These are phyloP conservation scores for Pangasius mekongensis DNA, from an alignment of 2,797 vertebrate genomes.

Conservation along the genomic window DNA sequence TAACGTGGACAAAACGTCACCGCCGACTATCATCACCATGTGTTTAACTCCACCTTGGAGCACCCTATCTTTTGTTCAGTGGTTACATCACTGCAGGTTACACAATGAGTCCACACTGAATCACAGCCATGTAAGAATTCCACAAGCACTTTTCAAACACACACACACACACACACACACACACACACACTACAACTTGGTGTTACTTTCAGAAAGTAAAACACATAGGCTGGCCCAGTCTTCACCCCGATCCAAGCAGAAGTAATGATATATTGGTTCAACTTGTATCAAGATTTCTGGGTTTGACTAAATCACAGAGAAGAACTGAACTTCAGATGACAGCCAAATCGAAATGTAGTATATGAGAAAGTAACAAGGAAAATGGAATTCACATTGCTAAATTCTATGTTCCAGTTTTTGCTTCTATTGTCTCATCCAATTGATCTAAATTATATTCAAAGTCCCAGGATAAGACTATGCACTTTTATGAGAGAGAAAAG, in stretches of 20 bases:
- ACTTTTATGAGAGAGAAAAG: background rate
- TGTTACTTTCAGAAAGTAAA: background rate
- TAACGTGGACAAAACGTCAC: background rate
- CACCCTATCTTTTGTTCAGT: conserved; percentile 24
- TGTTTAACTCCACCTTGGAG: conserved; percentile 14
- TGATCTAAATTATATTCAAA: background rate
- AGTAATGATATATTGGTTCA: background rate
- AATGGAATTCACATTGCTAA: background rate
- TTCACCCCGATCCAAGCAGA: background rate
- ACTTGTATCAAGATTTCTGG: background rate
- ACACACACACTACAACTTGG: background rate
- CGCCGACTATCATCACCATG: background rate
- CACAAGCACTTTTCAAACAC: background rate
- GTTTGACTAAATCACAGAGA: background rate
- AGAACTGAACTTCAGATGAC: background rate
- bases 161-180: conserved; percentile 15
- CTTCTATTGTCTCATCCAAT: background rate
- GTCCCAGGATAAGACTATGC: background rate
- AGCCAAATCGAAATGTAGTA: too few relatives aligned
- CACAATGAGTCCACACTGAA: background rate
- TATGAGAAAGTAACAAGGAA: background rate
- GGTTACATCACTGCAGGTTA: conserved; percentile 36
- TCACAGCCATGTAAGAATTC: background rate
- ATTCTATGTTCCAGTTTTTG: background rate
- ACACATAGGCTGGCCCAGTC: background rate